Evolutionary conservation across 2,888 invertebrate species (phyloP).

Genomic region (Acanthosoma haemorrhoidale): DNA sequence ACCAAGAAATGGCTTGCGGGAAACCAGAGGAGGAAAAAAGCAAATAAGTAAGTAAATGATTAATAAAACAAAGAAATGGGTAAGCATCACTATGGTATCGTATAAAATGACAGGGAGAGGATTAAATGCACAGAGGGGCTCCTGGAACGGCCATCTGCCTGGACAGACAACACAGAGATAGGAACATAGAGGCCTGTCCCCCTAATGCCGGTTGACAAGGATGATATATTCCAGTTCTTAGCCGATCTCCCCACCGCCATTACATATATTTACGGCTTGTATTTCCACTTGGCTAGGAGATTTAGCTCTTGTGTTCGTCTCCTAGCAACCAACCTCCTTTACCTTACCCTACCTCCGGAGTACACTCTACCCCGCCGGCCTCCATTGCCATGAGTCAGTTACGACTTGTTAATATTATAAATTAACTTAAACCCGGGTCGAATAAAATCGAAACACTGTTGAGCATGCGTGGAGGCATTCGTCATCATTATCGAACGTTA

Average conservation of each 20-base stretch:
- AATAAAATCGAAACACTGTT: slow-evolving; percentile 5
- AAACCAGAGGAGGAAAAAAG: no score
- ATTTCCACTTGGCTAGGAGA: neutral
- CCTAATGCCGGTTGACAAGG: neutral
- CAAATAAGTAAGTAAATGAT: no score
- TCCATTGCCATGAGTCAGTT: neutral
- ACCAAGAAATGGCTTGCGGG: no score
- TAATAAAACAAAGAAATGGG: no score
- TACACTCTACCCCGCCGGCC: neutral
- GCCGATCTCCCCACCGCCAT: neutral
- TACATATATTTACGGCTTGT: slow-evolving; percentile 18
- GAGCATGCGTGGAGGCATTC: neutral
- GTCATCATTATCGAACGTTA: slow-evolving; percentile 7
- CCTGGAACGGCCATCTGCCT: slow-evolving; percentile 8
- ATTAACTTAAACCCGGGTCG: neutral
- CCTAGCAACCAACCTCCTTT: neutral
- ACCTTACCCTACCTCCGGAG: neutral
- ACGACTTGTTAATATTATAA: neutral
- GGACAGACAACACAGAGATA: neutral
- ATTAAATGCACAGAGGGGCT: neutral
- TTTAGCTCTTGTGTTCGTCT: neutral
- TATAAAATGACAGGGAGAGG: no score
- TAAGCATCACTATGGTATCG: no score
- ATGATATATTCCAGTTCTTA: slow-evolving; percentile 14
- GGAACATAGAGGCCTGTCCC: neutral